Evolutionary conservation across 2,113 vertebrate genomes (phyloP), one percentile per base, ranked within the genome.

Genomic region (Strix uralensis): DNA sequence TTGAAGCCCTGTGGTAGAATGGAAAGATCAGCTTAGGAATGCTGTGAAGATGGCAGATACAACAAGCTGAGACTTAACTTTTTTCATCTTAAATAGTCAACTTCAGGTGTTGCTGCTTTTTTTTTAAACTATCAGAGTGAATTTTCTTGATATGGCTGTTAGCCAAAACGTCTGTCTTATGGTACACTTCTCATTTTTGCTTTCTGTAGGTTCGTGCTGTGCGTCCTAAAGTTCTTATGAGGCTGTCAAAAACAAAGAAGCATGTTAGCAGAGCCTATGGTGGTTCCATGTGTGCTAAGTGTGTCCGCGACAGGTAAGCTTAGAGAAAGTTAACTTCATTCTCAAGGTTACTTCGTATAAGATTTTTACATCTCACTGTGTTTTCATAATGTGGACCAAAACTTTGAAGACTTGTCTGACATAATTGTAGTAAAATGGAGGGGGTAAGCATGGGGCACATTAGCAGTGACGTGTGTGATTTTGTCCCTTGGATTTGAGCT

Each of bases 231-330:
- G 99, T 99, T 86, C 99, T 99, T 32, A 99, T 99, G 99, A 99
- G 99, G 94, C 98, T 99, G 92, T 99, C 99, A 23, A 99, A 99
- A 96, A 99, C 99, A 0, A 99, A 99, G 97, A 99, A 99, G 94
- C 99, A 99, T 0, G 99, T 99, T 74, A 99, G 99, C 98, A 98
- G 99, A 95, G 99, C 99, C 49, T 99, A 99, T 13, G 99, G 99
- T 54, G 99, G 99, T 23, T 99, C 99, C 96, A 99, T 99, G 99
- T 99, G 99, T 65, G 99, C 99, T 51, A 99, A 99, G 95, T 99
- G 98, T 97, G 99, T 99, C 79, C 99, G 99, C 2, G 99, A 99
- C 98, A 99, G 99, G 99, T 99, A 97, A 98, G n/a, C 74, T 11
- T 13, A 2, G 20, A 25, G 36, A 29, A 30, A 17, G 22, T 5